These are phyloP conservation scores for Tiliacea citrago DNA, from an alignment of 2,888 invertebrate species.

Conservation along the genomic window DNA sequence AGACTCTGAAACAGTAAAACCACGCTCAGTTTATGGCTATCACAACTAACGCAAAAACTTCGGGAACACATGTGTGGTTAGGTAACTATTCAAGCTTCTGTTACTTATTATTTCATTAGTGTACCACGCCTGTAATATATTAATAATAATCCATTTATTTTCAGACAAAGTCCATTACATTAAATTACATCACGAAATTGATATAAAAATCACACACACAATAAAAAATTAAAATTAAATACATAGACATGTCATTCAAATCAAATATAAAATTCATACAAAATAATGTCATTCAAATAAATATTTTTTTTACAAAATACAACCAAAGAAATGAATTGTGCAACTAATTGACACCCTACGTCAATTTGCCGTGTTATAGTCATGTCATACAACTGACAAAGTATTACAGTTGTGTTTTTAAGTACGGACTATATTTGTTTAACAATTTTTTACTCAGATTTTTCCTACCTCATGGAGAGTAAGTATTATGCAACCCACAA, in stretches of 20 bases:
- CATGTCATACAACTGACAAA: not conserved
- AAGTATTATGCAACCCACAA: not conserved
- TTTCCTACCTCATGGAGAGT: not conserved
- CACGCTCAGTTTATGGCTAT: not conserved
- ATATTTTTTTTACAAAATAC: not conserved
- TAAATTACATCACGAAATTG: too few species aligned
- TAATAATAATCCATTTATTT: too few species aligned
- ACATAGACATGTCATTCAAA: too few species aligned
- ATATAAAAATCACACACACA: too few species aligned
- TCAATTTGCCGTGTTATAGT: not conserved
- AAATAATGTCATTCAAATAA: too few species aligned
- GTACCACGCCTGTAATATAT: not conserved
- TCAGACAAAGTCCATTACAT: too few species aligned
- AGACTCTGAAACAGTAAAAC: not conserved
- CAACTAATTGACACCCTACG: not conserved
- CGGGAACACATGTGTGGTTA: not conserved
- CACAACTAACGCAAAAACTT: constrained; percentile 5
- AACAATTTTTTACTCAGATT: not conserved
- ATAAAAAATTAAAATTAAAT: too few species aligned
- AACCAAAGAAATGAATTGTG: not conserved
- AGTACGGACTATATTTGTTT: not conserved
- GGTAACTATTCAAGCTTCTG: not conserved
- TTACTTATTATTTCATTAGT: not conserved
- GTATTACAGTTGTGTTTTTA: not conserved
- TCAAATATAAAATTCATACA: too few species aligned